Evolutionary conservation across 2,888 invertebrate species (phyloP).

Genomic region (Polymixis flavicincta): DNA sequence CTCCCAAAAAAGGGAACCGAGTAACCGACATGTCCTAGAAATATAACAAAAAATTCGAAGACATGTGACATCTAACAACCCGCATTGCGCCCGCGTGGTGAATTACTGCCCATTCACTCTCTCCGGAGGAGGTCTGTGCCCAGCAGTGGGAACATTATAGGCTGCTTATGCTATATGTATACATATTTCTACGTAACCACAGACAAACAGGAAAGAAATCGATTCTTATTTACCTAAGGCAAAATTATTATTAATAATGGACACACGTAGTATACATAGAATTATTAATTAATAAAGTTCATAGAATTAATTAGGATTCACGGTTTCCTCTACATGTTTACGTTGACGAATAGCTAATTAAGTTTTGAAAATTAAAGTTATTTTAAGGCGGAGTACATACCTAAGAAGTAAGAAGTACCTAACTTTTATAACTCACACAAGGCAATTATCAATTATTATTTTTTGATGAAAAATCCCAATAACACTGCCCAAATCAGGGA

Average conservation of each 20-base stretch:
- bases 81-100: no score
- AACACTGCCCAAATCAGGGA: not conserved
- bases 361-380: constrained; percentile 1
- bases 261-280: not conserved
- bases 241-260: not conserved
- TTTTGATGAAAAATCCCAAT: not conserved
- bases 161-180: not conserved
- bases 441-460: no score
- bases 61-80: no score
- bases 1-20: no score
- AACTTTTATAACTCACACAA: not conserved
- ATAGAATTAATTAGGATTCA: constrained; percentile 11
- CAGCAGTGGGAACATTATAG: no score
- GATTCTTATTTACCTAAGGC: not conserved
- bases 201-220: constrained; percentile 53
- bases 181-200: not conserved
- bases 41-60: no score
- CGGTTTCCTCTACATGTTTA: constrained; percentile 32
- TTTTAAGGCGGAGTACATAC: not conserved
- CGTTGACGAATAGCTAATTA: constrained; percentile 12
- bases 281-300: not conserved
- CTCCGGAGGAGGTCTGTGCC: no score
- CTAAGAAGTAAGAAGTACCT: no score
- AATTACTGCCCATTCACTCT: no score
- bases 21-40: no score